phyloP scores from a whole-genome alignment of 2,797 vertebrate species.

The Poeciliopsis infans region DNA sequence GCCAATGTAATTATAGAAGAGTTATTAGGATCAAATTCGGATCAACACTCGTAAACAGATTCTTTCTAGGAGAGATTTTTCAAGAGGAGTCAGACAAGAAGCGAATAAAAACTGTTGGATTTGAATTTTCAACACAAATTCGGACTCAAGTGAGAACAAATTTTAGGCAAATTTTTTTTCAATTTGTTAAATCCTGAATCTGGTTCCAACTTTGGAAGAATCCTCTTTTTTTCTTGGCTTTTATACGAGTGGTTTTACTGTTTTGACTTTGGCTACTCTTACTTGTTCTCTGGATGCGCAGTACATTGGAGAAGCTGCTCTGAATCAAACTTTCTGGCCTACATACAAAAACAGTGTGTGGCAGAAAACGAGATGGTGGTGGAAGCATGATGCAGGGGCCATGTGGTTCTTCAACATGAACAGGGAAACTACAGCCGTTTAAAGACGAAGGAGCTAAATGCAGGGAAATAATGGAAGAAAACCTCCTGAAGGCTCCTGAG shows the following conservation, averaged over 20 bases:
- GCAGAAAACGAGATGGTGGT: no score
- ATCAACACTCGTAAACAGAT: slow-evolving; percentile 33
- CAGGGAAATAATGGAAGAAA: no score
- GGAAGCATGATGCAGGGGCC: no score
- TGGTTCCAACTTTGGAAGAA: slow-evolving; percentile 7
- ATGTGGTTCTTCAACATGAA: no score
- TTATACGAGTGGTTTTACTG: no score
- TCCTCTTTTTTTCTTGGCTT: no score
- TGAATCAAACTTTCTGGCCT: no score
- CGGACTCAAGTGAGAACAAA: slow-evolving; percentile 12
- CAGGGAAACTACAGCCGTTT: no score
- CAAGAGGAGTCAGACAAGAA: background rate
- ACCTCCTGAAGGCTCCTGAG: no score
- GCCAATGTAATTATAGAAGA: slow-evolving; percentile 76
- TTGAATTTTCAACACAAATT: background rate
- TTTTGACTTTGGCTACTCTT: background rate
- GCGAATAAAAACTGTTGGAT: background rate
- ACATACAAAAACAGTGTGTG: no score
- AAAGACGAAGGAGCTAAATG: no score
- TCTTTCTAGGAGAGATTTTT: slow-evolving; percentile 3
- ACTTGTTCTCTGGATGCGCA: background rate
- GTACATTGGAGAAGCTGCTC: background rate
- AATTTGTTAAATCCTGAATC: slow-evolving; percentile 2
- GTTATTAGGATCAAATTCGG: slow-evolving; percentile 56
- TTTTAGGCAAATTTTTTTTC: background rate